A percentile compares a stretch with the other conserved stretches of the same genome.
phyloP scores from a whole-genome alignment of 1,140 invertebrate genomes.

The Lepidurus couesii region DNA sequence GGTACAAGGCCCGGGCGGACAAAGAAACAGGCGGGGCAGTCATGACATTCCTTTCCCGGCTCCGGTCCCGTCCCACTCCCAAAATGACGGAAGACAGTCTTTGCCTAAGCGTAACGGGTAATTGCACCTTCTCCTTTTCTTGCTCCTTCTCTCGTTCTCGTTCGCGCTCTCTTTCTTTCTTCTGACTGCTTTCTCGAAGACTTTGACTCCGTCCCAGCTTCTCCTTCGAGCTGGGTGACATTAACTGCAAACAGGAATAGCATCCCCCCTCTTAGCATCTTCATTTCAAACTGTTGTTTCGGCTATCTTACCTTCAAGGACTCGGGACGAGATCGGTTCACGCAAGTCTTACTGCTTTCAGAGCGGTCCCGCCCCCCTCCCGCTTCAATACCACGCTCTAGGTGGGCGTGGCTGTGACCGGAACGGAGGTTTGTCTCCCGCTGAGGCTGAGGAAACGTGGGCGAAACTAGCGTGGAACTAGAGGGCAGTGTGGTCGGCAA shows the following conservation, averaged over 20 bases:
- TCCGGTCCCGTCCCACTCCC: slow-evolving; percentile 41
- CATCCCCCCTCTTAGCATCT: neutral
- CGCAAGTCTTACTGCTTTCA: neutral
- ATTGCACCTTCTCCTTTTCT: slow-evolving; percentile 17
- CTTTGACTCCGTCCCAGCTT: slow-evolving; percentile 34
- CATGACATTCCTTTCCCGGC: slow-evolving; percentile 23
- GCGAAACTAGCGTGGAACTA: slow-evolving; percentile 37
- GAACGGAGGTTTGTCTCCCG: neutral
- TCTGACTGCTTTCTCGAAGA: slow-evolving; percentile 31
- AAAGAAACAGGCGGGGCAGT: neutral
- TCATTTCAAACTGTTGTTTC: neutral
- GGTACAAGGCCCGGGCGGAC: slow-evolving; percentile 23
- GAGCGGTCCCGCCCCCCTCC: neutral
- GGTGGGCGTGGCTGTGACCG: neutral
- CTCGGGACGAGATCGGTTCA: slow-evolving; percentile 29
- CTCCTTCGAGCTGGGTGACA: slow-evolving; percentile 29
- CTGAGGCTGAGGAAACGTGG: slow-evolving; percentile 32
- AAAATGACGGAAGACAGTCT: slow-evolving; percentile 44
- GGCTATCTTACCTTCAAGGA: slow-evolving; percentile 23
- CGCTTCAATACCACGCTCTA: neutral
- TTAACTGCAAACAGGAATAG: slow-evolving; percentile 23
- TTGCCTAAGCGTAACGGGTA: slow-evolving; percentile 39
- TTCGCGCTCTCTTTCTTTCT: slow-evolving; percentile 33
- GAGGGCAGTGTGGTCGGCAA: slow-evolving; percentile 37
- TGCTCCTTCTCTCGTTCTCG: slow-evolving; percentile 35